Base-by-base conservation (phyloP, 23 tunicate species). In the Corella eumyota region DNA sequence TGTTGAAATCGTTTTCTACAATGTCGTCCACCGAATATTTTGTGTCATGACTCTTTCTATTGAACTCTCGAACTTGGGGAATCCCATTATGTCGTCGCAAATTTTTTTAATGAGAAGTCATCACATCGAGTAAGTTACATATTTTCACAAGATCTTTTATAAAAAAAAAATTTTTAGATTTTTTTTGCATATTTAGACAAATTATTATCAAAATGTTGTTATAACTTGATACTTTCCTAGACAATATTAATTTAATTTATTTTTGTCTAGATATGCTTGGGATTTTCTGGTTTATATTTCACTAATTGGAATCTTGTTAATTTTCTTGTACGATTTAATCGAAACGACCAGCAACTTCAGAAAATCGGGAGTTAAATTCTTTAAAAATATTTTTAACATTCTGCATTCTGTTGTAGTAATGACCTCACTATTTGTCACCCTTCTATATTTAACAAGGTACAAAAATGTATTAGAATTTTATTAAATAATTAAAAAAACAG, bases 241-340 rank as follows among this genome's bases (percentile, higher is more conserved):
- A n/a, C n/a, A 40, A 11, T 9, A 40, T 9, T 9, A 15, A 9
- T 40, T 40, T 9, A 40, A 9, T 9, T 40, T 15, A 9, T 40
- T 11, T 40, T 40, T 15, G 48, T 40, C 44, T 62, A 75, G 81
- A 27, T 45, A 69, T n/a, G 40, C 73, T 27, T 56, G 31, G 6
- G 81, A 75, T 54, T 62, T 64, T 0, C 13, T 75, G 23, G 63
- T 54, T 25, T 67, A 55, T 19, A 0, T 75, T 22, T 26, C 66
- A 28, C 65, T 75, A 46, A 62, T 50, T 45, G 62, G 67, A 4
- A 46, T 75, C 17, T 37, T 75, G 45, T 33, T 56, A 28, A 75
- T 75, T 56, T 73, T 66, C 4, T 75, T 75, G 58, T 75, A 75
- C 32, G 59, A 56, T 58, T 30, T 75, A 45, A 21, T 56, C 55